These are phyloP conservation scores for Rhopalosiphum nymphaeae DNA, from an alignment of 2,888 invertebrate genomes.

Conservation along the genomic window DNA sequence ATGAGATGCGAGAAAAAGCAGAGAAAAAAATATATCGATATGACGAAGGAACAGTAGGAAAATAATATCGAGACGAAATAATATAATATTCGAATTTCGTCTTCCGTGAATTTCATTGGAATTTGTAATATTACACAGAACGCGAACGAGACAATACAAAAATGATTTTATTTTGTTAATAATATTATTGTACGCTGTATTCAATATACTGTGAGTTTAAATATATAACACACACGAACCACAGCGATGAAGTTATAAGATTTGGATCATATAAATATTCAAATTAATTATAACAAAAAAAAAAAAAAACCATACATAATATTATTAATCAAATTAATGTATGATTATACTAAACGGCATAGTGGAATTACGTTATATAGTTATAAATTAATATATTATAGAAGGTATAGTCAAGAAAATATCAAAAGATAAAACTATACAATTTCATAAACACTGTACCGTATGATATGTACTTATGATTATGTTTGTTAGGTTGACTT, in stretches of 20 bases:
- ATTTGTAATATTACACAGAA: not conserved
- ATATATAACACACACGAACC: not conserved
- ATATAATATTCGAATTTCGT: constrained; percentile 12
- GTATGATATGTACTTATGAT: not conserved
- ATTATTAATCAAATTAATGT: no score
- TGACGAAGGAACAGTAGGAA: not conserved
- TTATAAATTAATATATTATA: no score
- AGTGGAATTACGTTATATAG: no score
- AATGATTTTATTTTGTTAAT: not conserved
- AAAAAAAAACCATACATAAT: no score
- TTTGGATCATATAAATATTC: no score
- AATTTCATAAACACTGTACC: not conserved
- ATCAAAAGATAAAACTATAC: not conserved
- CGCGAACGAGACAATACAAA: not conserved
- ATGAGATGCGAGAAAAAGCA: constrained; percentile 45
- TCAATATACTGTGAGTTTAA: not conserved
- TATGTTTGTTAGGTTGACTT: not conserved
- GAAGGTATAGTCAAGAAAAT: not conserved
- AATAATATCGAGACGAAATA: constrained; percentile 33
- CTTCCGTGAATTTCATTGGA: not conserved
- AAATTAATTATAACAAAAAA: no score
- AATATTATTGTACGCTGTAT: no score
- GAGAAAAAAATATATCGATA: constrained; percentile 3
- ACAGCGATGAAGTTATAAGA: not conserved
- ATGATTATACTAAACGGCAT: no score